Conservation (phyloP, 1,140 invertebrate species). For the Ephestia elutella region DNA sequence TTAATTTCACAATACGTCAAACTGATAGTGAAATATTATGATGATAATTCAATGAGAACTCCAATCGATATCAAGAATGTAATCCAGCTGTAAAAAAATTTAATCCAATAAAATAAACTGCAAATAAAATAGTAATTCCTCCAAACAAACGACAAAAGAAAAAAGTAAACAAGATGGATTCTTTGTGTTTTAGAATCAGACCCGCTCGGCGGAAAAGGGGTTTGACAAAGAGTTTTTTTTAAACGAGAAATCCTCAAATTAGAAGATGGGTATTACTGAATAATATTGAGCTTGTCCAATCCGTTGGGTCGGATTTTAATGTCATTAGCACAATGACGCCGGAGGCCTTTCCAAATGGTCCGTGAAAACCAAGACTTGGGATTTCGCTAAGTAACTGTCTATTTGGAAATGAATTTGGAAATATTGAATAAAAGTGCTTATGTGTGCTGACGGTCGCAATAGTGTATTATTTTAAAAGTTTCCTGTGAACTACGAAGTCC, state of each 20-base stretch:
- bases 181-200: slow-evolving; percentile 50
- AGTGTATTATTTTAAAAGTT: no score
- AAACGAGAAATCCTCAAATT: slow-evolving; percentile 34
- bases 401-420: background rate
- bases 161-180: slow-evolving; percentile 35
- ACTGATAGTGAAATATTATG: no score
- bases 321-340: slow-evolving; percentile 53
- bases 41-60: no score
- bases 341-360: slow-evolving; percentile 46
- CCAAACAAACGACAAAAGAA: slow-evolving; percentile 3
- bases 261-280: slow-evolving; percentile 44
- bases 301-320: slow-evolving; percentile 42
- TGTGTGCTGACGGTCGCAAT: no score
- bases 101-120: background rate
- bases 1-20: no score
- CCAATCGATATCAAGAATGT: no score
- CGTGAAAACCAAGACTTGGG: slow-evolving; percentile 29
- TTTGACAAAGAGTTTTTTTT: slow-evolving; percentile 42
- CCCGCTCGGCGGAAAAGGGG: slow-evolving; percentile 40
- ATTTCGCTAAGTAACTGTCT: background rate
- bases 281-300: slow-evolving; percentile 51
- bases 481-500: no score
- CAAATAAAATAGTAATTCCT: background rate
- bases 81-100: background rate
- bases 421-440: background rate